These are phyloP conservation scores for Aspidapion aeneum DNA, from an alignment of 2,888 invertebrate species.

Conservation along the genomic window DNA sequence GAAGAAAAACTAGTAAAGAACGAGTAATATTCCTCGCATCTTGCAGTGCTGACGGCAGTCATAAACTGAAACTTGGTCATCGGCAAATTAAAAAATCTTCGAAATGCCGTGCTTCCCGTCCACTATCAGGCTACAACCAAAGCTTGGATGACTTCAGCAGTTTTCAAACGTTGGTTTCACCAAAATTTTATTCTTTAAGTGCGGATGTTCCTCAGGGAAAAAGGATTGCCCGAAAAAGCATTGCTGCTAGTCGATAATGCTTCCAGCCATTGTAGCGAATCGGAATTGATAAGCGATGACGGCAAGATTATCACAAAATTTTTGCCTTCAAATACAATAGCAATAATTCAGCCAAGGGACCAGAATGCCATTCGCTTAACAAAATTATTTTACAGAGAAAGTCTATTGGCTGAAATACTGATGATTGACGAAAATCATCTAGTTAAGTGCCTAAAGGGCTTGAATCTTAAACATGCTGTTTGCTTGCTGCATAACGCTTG, in stretches of 20 bases:
- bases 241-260: slow-evolving; percentile 17
- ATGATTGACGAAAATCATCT: background rate
- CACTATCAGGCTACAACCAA: slow-evolving; percentile 14
- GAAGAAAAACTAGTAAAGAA: slow-evolving; percentile 20
- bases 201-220: slow-evolving; percentile 4
- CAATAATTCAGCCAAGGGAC: slow-evolving; percentile 16
- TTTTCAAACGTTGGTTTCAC: slow-evolving; percentile 14
- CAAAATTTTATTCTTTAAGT: slow-evolving; percentile 16
- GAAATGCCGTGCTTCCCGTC: slow-evolving; percentile 11
- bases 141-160: slow-evolving; percentile 15
- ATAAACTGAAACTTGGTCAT: slow-evolving; percentile 25
- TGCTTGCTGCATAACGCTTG: background rate
- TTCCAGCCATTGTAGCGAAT: slow-evolving; percentile 14
- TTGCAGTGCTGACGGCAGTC: slow-evolving; percentile 23
- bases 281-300: slow-evolving; percentile 15
- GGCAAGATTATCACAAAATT: slow-evolving; percentile 12
- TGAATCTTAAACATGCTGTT: background rate
- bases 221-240: slow-evolving; percentile 10
- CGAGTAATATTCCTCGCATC: slow-evolving; percentile 24
- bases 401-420: slow-evolving; percentile 13
- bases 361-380: slow-evolving; percentile 15
- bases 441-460: background rate
- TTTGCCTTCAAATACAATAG: slow-evolving; percentile 15
- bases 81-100: slow-evolving; percentile 11
- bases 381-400: slow-evolving; percentile 15